Conservation (phyloP, 2,888 invertebrate species). For the Bellardia pandia region DNA sequence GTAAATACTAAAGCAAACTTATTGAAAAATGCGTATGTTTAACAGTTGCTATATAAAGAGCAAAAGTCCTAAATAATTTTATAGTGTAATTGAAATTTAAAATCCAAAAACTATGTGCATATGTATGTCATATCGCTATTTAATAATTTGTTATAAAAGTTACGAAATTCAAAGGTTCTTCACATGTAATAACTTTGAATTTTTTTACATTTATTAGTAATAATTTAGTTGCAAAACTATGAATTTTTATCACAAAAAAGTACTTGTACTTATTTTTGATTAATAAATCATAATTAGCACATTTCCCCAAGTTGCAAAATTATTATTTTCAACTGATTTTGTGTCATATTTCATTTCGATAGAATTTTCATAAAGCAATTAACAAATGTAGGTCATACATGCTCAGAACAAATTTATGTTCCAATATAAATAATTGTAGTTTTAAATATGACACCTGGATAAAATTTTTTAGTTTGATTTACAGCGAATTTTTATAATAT, state of each 20-base stretch:
- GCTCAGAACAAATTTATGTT: slow-evolving; percentile 1
- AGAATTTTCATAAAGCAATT: slow-evolving; percentile 19
- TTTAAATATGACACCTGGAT: background rate
- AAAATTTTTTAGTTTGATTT: no score
- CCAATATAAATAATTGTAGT: background rate
- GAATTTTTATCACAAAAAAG: background rate
- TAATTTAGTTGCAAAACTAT: background rate
- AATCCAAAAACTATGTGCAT: background rate
- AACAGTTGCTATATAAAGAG: background rate
- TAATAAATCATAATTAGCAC: background rate
- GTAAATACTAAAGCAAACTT: background rate
- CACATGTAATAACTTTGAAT: background rate
- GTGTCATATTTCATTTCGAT: background rate
- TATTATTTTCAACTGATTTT: slow-evolving; percentile 20
- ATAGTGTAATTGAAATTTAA: background rate
- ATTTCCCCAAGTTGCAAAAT: background rate
- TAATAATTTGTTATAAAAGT: background rate
- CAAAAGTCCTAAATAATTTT: background rate
- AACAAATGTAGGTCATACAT: slow-evolving; percentile 25
- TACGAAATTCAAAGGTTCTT: background rate
- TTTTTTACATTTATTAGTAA: background rate
- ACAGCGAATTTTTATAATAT: no score
- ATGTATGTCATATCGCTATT: no score
- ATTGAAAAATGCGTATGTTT: background rate
- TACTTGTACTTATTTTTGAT: background rate